Conservation (phyloP, 2,888 invertebrate genomes). For the Marronus borbonicus region DNA sequence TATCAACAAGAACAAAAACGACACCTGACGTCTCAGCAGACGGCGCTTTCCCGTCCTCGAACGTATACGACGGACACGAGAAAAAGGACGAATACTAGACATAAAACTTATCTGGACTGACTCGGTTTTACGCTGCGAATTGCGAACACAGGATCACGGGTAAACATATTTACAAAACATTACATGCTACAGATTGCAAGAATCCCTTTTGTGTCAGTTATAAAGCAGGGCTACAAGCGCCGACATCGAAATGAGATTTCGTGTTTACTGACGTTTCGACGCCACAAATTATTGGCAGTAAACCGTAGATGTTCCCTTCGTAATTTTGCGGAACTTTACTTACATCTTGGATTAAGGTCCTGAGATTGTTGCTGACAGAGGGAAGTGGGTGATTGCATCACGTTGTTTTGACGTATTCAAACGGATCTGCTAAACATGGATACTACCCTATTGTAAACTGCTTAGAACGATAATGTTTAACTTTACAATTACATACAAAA, state of each 20-base stretch:
- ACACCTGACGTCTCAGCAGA: neutral
- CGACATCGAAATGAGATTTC: conserved; percentile 31
- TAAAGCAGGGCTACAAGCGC: conserved; percentile 15
- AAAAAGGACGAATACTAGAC: conserved; percentile 10
- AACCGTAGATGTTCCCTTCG: conserved; percentile 17
- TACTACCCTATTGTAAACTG: no score
- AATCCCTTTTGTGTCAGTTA: conserved; percentile 30
- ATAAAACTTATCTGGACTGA: conserved; percentile 15
- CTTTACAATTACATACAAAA: no score
- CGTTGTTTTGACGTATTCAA: neutral
- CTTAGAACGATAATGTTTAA: no score
- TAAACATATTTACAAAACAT: conserved; percentile 32
- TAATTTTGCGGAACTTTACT: neutral
- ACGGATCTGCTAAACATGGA: no score
- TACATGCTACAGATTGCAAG: conserved; percentile 26
- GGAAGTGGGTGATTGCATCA: neutral
- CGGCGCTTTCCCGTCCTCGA: neutral
- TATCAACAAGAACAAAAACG: neutral
- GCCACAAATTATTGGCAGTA: conserved; percentile 24
- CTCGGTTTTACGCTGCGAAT: conserved; percentile 22
- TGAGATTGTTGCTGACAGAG: neutral
- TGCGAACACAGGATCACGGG: conserved; percentile 31
- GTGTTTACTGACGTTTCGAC: conserved; percentile 17
- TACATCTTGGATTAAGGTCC: neutral
- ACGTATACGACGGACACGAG: neutral